A percentile compares a stretch with the other conserved stretches of the same genome.
These are phyloP conservation scores for Neogale vison DNA, from an alignment of 2,113 vertebrate species.

Conservation along the genomic window DNA sequence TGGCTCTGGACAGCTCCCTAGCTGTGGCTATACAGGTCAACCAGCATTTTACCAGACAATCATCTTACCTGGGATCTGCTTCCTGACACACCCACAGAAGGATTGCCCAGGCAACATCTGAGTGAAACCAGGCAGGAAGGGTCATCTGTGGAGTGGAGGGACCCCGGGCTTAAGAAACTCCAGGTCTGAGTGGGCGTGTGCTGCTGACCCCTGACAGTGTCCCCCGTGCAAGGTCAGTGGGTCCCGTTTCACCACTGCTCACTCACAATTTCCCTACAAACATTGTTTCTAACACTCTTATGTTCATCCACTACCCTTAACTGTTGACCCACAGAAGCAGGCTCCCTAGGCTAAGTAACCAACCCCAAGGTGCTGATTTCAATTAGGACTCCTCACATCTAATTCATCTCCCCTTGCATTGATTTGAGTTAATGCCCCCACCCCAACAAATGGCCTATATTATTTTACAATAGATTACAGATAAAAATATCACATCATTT, in stretches of 20 bases:
- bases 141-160: not conserved
- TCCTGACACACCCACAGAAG: not conserved
- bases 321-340: not conserved
- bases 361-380: not conserved
- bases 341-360: not conserved
- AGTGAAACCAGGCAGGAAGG: not conserved
- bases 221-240: fast-evolving
- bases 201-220: not conserved
- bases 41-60: not conserved
- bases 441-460: not conserved
- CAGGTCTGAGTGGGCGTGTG: not conserved
- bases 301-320: not conserved
- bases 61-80: not conserved
- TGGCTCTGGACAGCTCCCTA: not conserved
- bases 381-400: not conserved
- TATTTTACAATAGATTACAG: not conserved
- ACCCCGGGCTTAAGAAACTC: not conserved
- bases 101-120: not conserved
- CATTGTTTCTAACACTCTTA: not conserved
- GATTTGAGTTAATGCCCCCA: not conserved
- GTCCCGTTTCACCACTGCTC: not conserved
- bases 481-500: not conserved
- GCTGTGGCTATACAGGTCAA: fast-evolving
- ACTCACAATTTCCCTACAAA: not conserved
- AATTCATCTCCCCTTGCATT: not conserved